Base-by-base conservation (phyloP, 2,797 vertebrate genomes). In the Amblyopsis hoosieri region DNA sequence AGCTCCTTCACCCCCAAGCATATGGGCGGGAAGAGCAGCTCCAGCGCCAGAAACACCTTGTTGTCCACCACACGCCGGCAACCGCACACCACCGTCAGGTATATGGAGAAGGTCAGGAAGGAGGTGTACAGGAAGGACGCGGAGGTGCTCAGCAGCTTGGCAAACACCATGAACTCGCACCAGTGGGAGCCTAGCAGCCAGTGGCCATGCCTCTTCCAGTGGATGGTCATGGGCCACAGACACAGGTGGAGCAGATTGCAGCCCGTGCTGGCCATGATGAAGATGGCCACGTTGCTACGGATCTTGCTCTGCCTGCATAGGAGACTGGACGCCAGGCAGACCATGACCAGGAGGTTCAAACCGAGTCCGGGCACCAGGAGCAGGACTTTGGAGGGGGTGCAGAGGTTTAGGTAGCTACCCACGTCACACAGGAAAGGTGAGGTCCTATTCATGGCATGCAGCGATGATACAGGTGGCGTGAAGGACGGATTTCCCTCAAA, bases 21-120 rank as follows among this genome's bases (percentile, higher is more conserved):
- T 3, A 88, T 72, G 52, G 76, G 74, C 1, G 83, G 87, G 56
- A 86, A 82, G 51, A 85, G 64, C n/a, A 86, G 67, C 82, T 88
- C 67, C 67, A 88, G 73, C 37, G 62, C 67, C 54, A 85, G 57
- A 64, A 89, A 85, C 1, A 60, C 2, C 65, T 76, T 79, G 46
- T 65, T 80, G 50, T 67, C 79, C 1, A 82, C 86, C 56, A 78
- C 80, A 57, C 75, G 69, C 37, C 67, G 67, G 12, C 64, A 78
- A 48, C n/a, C 19, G 49, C 81, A 75, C 23, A 84, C 84, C 78
- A 86, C 83, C 47, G 78, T 84, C 72, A 83, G 83, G 71, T 88
- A 87, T 64, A 90, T 67, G 49, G 85, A 89, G 74, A 89, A 86
- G 23, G 78, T 87, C 59, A 91, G 89, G 74, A 89, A 90, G 62